Percentiles rank a stretch among this genome's conserved stretches.
Evolutionary conservation across 2,797 vertebrate genomes (phyloP).

Genomic region (Cossypha caffra): DNA sequence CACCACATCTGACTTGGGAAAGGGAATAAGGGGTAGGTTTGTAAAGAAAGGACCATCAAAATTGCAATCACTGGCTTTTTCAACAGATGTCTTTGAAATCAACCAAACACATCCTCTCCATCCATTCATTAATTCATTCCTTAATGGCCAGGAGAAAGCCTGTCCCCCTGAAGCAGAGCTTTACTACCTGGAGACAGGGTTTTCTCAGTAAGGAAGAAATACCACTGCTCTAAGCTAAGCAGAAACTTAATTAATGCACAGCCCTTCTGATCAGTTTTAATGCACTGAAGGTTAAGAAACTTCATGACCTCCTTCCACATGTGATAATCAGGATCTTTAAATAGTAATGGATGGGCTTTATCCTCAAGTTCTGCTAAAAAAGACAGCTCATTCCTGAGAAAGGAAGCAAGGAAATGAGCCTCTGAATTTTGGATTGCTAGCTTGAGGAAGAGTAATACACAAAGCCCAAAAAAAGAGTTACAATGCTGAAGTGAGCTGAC

Average conservation of each 20-base stretch:
- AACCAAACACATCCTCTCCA: background rate
- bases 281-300: background rate
- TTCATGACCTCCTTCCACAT: background rate
- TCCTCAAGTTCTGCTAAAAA: conserved; percentile 12
- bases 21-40: background rate
- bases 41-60: background rate
- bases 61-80: background rate
- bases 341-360: background rate
- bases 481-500: background rate
- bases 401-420: conserved; percentile 26
- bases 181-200: background rate
- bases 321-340: background rate
- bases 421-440: background rate
- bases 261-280: background rate
- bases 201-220: background rate
- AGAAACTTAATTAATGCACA: background rate
- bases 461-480: background rate
- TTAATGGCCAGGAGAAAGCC: background rate
- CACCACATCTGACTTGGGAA: background rate
- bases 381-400: background rate
- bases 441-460: background rate
- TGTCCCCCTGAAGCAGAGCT: background rate
- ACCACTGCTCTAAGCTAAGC: background rate
- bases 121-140: background rate
- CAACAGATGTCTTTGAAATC: background rate